A percentile compares a stretch with the other conserved stretches of the same genome.
phyloP scores from a whole-genome alignment of 2,888 invertebrate genomes.

The Pteria penguin region DNA sequence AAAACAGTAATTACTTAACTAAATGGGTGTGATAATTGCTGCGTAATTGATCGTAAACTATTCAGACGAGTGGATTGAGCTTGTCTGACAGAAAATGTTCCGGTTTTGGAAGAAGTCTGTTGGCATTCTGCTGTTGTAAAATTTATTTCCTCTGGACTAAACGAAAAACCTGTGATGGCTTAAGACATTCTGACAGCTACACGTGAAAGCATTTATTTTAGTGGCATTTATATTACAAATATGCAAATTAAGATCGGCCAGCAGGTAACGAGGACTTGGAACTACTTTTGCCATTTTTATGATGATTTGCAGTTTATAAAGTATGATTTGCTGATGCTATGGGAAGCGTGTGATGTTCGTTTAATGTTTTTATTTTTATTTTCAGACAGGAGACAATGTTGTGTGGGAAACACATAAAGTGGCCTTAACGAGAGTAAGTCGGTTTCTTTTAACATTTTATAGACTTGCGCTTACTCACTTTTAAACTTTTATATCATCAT shows the following conservation, averaged over 20 bases:
- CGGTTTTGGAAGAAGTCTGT: too few species aligned
- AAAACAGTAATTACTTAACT: background rate
- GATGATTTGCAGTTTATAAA: too few species aligned
- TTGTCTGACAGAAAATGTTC: background rate
- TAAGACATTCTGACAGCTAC: too few species aligned
- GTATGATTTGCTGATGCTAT: too few species aligned
- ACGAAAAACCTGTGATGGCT: too few species aligned
- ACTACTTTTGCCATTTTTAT: background rate
- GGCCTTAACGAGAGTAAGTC: constrained; percentile 86
- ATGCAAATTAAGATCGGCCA: background rate
- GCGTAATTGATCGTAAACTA: background rate
- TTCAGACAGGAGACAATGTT: constrained; percentile 85
- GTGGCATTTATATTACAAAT: background rate
- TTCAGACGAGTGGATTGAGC: background rate
- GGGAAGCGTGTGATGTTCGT: background rate
- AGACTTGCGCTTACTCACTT: background rate
- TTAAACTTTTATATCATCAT: too few species aligned
- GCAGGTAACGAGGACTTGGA: background rate
- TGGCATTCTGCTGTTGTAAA: too few species aligned
- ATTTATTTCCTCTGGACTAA: too few species aligned
- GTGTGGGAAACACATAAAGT: constrained; percentile 98
- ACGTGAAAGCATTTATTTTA: too few species aligned
- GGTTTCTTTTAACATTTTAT: background rate
- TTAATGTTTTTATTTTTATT: background rate
- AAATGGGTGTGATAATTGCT: background rate